Conservation (phyloP, 2,113 vertebrate species). For the Lagopus muta region DNA sequence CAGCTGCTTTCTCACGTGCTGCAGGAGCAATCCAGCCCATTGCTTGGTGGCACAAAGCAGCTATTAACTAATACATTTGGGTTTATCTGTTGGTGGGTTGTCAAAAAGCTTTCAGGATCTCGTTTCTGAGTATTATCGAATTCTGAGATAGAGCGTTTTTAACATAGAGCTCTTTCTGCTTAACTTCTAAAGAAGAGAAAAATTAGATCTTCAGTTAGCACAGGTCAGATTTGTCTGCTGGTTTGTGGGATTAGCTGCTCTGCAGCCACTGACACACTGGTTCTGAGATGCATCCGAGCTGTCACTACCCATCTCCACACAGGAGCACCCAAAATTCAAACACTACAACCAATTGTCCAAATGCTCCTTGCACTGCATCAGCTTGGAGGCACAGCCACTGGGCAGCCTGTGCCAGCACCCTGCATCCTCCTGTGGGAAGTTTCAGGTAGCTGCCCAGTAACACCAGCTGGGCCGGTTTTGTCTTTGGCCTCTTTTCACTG, state of each 20-base stretch:
- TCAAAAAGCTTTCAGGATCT: neutral
- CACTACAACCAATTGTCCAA: neutral
- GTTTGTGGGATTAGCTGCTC: neutral
- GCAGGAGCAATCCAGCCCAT: neutral
- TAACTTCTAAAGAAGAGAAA: neutral
- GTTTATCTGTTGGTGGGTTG: neutral
- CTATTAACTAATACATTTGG: neutral
- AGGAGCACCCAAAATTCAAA: neutral
- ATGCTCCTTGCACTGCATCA: neutral
- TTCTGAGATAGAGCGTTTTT: neutral
- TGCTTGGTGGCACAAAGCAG: rapidly evolving
- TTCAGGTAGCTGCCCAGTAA: neutral
- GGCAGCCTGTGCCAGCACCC: neutral
- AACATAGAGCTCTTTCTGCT: rapidly evolving
- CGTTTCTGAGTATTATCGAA: neutral
- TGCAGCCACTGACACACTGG: neutral
- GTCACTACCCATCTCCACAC: neutral
- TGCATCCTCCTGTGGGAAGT: neutral
- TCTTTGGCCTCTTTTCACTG: neutral
- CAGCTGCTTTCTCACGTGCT: rapidly evolving
- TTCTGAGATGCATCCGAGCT: neutral
- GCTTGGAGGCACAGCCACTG: neutral
- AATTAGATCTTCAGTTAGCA: neutral
- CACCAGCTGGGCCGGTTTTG: rapidly evolving
- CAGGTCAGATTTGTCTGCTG: neutral